Percentiles rank a stretch among this genome's conserved stretches.
phyloP scores from a whole-genome alignment of 2,888 invertebrate species.

The Ophonus ardosiacus region DNA sequence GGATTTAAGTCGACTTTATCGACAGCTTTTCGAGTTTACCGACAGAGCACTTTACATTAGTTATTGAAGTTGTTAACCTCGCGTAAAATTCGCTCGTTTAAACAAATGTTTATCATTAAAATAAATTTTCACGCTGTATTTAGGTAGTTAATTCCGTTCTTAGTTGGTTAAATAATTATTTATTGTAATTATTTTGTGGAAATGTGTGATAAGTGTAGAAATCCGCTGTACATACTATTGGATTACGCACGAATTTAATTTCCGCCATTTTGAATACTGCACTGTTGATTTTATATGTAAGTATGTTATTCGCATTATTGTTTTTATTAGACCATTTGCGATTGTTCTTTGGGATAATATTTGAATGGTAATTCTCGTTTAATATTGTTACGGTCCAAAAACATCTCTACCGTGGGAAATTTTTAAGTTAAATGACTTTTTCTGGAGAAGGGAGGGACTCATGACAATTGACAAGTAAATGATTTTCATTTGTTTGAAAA shows the following conservation, averaged over 20 bases:
- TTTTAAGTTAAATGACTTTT: slow-evolving; percentile 57
- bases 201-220: slow-evolving; percentile 61
- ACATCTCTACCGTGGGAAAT: slow-evolving; percentile 23
- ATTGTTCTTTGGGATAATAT: slow-evolving; percentile 44
- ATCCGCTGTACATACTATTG: slow-evolving; percentile 51
- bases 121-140: slow-evolving; percentile 39
- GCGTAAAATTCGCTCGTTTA: slow-evolving; percentile 58
- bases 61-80: slow-evolving; percentile 63
- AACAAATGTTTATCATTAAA: slow-evolving; percentile 62
- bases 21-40: slow-evolving; percentile 22
- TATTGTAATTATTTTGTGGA: slow-evolving; percentile 51
- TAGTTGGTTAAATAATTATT: slow-evolving; percentile 27
- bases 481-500: slow-evolving; percentile 54
- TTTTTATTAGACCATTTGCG: slow-evolving; percentile 59
- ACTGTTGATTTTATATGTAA: slow-evolving; percentile 63
- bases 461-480: slow-evolving; percentile 59
- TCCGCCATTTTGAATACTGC: slow-evolving; percentile 62
- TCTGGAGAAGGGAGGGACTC: slow-evolving; percentile 60
- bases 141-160: slow-evolving; percentile 48
- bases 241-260: slow-evolving; percentile 57
- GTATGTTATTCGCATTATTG: slow-evolving; percentile 63
- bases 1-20: slow-evolving; percentile 47
- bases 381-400: slow-evolving; percentile 29
- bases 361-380: slow-evolving; percentile 42
- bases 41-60: slow-evolving; percentile 61